Percentiles rank a stretch among this genome's conserved stretches.
Conservation (phyloP, 1,140 invertebrate species). For the Drosophila ogumai region DNA sequence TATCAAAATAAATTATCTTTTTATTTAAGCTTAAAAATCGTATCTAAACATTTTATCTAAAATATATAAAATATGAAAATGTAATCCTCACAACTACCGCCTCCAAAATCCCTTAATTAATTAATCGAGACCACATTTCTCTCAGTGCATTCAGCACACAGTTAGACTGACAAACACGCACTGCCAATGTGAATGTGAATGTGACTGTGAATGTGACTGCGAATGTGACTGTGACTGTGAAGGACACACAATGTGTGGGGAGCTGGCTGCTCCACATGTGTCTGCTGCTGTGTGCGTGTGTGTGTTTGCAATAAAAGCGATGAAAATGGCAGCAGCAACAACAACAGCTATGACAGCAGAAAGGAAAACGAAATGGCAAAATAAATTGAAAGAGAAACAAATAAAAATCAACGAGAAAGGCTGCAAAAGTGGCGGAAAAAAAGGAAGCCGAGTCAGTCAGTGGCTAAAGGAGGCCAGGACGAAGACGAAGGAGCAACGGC, state of each 20-base stretch:
- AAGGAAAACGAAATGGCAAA: constrained; percentile 83
- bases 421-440: constrained; percentile 81
- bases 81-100: accelerated
- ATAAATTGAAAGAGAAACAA: constrained; percentile 84
- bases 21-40: neutral
- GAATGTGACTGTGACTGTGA: constrained; percentile 63
- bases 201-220: constrained; percentile 53
- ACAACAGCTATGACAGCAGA: constrained; percentile 80
- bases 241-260: constrained; percentile 77
- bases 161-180: constrained; percentile 53
- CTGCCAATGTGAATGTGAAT: constrained; percentile 53
- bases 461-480: constrained; percentile 46
- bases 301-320: constrained; percentile 82
- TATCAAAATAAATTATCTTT: neutral
- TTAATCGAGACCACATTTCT: neutral
- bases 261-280: constrained; percentile 70
- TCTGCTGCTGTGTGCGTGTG: constrained; percentile 34
- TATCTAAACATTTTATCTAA: too few species aligned
- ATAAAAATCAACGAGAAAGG: constrained; percentile 83
- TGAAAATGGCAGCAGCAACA: constrained; percentile 76
- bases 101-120: neutral
- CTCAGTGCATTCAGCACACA: constrained; percentile 29
- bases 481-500: constrained; percentile 36
- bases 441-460: constrained; percentile 36
- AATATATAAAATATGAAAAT: too few species aligned